phyloP scores from a whole-genome alignment of 2,797 vertebrate species.

The Argentina silus region DNA sequence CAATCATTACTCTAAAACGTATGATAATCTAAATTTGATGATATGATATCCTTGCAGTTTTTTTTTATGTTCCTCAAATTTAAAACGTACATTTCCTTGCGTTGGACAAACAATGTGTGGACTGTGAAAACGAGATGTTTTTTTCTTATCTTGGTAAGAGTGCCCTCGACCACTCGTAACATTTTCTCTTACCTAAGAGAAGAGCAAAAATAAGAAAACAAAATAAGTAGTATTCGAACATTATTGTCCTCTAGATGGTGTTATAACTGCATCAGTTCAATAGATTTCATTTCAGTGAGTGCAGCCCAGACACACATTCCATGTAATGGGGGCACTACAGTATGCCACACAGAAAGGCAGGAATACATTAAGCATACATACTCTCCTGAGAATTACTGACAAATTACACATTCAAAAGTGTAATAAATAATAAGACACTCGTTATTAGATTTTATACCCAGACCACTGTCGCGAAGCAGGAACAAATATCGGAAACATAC shows the following conservation, averaged over 20 bases:
- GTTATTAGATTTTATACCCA: neutral
- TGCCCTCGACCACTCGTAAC: too few relatives aligned
- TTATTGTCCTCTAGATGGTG: slow-evolving; percentile 48
- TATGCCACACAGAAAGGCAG: neutral
- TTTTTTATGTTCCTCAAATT: too few relatives aligned
- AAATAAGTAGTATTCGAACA: too few relatives aligned
- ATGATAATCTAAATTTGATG: too few relatives aligned
- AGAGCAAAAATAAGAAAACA: too few relatives aligned
- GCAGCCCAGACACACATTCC: neutral
- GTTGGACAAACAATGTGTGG: too few relatives aligned
- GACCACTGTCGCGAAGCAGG: neutral
- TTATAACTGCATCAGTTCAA: neutral
- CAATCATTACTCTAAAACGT: too few relatives aligned
- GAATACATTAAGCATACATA: neutral
- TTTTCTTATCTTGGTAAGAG: too few relatives aligned
- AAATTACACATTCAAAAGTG: neutral
- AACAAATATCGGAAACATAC: neutral
- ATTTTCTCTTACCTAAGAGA: too few relatives aligned
- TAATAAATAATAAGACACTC: neutral
- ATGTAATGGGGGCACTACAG: neutral
- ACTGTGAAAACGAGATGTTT: too few relatives aligned
- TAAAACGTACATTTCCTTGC: too few relatives aligned
- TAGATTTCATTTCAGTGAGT: slow-evolving; percentile 1
- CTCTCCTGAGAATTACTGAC: neutral
- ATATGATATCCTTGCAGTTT: too few relatives aligned